These are phyloP conservation scores for Pteromalus puparum DNA, from an alignment of 1,140 invertebrate species.

Conservation along the genomic window DNA sequence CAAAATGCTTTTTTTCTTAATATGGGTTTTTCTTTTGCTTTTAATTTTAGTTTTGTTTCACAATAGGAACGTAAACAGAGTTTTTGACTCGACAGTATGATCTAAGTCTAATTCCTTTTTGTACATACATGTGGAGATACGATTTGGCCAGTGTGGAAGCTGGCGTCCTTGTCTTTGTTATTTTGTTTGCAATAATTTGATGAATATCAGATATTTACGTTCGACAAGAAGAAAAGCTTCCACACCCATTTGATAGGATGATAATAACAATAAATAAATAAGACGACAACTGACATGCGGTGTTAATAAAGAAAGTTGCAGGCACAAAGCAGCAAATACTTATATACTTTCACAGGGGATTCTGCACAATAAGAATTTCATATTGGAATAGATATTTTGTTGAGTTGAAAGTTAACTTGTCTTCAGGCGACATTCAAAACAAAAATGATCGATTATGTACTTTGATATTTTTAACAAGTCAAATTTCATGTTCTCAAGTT, in stretches of 20 bases:
- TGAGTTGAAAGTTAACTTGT: too few species aligned
- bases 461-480: background rate
- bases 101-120: background rate
- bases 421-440: too few species aligned
- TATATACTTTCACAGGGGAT: conserved; percentile 12
- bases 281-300: conserved; percentile 59
- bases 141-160: background rate
- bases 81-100: background rate
- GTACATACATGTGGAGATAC: background rate
- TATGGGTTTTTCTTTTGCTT: background rate
- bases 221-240: background rate
- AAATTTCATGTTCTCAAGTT: background rate
- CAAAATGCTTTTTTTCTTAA: conserved; percentile 67
- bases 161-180: background rate
- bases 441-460: background rate
- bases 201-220: background rate
- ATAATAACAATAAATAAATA: conserved; percentile 30
- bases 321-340: conserved; percentile 50
- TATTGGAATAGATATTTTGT: background rate
- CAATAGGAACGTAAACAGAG: background rate
- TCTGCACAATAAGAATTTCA: conserved; percentile 32
- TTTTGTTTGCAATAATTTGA: background rate
- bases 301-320: conserved; percentile 48
- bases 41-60: background rate
- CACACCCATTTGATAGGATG: background rate